These are phyloP conservation scores for Pseudochaenichthys georgianus DNA, from an alignment of 2,797 vertebrate species.

Conservation along the genomic window DNA sequence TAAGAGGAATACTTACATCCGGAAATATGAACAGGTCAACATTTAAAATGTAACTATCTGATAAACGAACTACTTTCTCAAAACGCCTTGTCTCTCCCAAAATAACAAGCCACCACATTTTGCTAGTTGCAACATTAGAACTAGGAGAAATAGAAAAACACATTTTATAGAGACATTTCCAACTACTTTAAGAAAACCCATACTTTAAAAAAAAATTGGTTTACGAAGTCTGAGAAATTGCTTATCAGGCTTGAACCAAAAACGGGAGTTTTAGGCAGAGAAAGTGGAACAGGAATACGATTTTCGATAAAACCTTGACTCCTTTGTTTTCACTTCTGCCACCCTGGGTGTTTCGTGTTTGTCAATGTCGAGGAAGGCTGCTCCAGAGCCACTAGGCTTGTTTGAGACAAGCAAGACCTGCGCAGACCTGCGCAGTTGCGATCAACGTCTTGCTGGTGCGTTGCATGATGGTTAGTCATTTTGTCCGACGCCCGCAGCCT, in stretches of 20 bases:
- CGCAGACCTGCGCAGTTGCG: too few species aligned
- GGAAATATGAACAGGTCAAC: too few species aligned
- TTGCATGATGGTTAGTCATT: too few species aligned
- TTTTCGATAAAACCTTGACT: neutral
- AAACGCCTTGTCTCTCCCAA: neutral
- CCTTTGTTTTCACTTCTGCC: slow-evolving; percentile 14
- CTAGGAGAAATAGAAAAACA: neutral
- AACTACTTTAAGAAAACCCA: neutral
- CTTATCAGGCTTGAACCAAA: too few species aligned
- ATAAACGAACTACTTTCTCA: neutral
- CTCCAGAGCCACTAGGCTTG: too few species aligned
- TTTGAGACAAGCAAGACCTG: too few species aligned
- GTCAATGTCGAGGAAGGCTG: too few species aligned
- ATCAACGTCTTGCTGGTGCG: too few species aligned
- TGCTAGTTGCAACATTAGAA: neutral
- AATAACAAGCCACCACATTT: neutral
- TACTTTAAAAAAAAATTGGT: neutral
- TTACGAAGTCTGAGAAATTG: neutral
- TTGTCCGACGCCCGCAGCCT: too few species aligned
- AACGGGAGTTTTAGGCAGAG: neutral
- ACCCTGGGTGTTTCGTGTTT: too few species aligned
- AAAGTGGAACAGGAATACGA: neutral
- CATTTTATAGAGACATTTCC: neutral
- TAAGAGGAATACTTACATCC: too few species aligned
- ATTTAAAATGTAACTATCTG: neutral